phyloP scores from a whole-genome alignment of 2,797 vertebrate species.

The Sphenodon punctatus region DNA sequence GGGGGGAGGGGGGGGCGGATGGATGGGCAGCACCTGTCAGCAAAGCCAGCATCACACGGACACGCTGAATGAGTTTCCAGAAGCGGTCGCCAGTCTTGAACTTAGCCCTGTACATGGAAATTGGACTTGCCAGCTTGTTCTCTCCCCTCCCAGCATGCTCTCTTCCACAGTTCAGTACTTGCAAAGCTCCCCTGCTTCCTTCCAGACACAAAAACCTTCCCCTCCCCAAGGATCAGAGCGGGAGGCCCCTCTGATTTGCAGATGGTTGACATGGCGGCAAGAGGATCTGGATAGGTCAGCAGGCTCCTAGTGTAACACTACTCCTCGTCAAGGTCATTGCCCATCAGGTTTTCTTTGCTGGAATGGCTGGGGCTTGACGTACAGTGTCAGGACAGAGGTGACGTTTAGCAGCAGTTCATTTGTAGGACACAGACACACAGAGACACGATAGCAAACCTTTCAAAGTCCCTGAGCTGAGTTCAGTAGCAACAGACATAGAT shows the following conservation, averaged over 20 bases:
- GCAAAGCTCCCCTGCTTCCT: background rate
- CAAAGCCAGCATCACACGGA: rapidly evolving
- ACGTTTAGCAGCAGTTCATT: rapidly evolving
- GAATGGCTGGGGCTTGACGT: rapidly evolving
- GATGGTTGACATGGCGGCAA: background rate
- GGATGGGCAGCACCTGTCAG: background rate
- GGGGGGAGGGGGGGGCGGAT: background rate
- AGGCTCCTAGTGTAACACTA: background rate
- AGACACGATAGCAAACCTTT: background rate
- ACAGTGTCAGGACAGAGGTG: background rate
- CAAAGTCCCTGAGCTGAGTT: background rate
- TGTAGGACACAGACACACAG: rapidly evolving
- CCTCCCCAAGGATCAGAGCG: background rate
- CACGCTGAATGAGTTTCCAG: rapidly evolving
- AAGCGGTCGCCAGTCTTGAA: background rate
- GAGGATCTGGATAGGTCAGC: background rate
- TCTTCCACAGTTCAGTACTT: background rate
- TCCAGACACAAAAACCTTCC: background rate
- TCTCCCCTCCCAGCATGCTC: background rate
- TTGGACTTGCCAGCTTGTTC: background rate
- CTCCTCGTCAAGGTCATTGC: background rate
- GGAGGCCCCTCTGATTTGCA: background rate
- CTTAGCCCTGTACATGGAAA: rapidly evolving
- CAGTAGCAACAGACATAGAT: background rate
- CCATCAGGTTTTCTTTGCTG: background rate